These are phyloP conservation scores for Argyresthia albistria DNA, from an alignment of 2,888 invertebrate species.

Conservation along the genomic window DNA sequence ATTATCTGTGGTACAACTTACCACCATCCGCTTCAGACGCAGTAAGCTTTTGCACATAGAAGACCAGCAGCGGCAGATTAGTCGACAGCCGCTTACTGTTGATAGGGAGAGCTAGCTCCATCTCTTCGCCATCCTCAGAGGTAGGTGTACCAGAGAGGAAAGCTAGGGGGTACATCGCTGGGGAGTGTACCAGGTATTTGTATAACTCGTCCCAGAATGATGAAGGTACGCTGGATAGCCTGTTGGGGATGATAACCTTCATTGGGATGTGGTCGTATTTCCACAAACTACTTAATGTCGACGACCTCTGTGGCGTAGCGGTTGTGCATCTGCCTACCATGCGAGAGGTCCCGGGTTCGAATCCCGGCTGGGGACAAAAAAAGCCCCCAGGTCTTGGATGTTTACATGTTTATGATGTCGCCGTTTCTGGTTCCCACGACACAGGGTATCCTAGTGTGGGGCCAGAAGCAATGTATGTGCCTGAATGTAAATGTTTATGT, in stretches of 20 bases:
- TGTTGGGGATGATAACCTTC: neutral
- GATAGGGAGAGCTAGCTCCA: slow-evolving; percentile 21
- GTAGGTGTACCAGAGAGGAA: slow-evolving; percentile 27
- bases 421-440: too few species aligned
- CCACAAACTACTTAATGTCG: too few species aligned
- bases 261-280: too few species aligned
- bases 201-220: slow-evolving; percentile 53
- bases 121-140: slow-evolving; percentile 22
- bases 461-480: too few species aligned
- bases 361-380: too few species aligned
- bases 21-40: slow-evolving; percentile 15
- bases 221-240: slow-evolving; percentile 22
- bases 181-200: slow-evolving; percentile 34
- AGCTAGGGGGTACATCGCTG: slow-evolving; percentile 37
- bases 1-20: neutral
- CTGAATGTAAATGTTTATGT: too few species aligned
- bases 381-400: too few species aligned
- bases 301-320: too few species aligned
- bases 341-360: too few species aligned
- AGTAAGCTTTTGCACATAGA: slow-evolving; percentile 45
- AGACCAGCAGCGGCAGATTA: slow-evolving; percentile 43
- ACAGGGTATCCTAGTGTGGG: too few species aligned
- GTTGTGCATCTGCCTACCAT: too few species aligned
- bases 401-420: too few species aligned
- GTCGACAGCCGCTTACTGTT: slow-evolving; percentile 37